Evolutionary conservation across 2,888 invertebrate genomes (phyloP), one percentile per base, ranked within the genome.

Genomic region (Tenodera sinensis): DNA sequence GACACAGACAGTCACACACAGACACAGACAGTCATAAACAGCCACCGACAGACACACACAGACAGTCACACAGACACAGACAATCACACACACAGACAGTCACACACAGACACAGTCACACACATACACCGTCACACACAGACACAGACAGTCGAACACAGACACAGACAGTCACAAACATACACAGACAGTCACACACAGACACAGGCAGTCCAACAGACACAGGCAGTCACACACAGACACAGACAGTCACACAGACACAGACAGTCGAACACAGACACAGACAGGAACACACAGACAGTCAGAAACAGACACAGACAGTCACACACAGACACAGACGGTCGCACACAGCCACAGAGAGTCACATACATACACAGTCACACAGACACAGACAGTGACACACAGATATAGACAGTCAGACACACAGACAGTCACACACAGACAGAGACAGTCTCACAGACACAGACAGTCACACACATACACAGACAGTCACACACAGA

Each of bases 241-340:
- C n/a, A n/a, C 89, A 85, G 34, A 71, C 82, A 20, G 82, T 20
- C 89, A 25, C 82, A 89, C 71, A 87, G 83, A 47, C 85, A n/a
- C 42, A 88, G 84, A 12, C n/a, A n/a, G n/a, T n/a, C n/a, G n/a
- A n/a, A n/a, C n/a, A n/a, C n/a, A n/a, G n/a, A n/a, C n/a, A n/a
- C n/a, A n/a, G n/a, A n/a, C n/a, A n/a, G n/a, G n/a, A n/a, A n/a
- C n/a, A n/a, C n/a, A n/a, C n/a, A n/a, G n/a, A n/a, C n/a, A n/a
- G n/a, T n/a, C n/a, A n/a, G n/a, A n/a, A n/a, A n/a, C n/a, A n/a
- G n/a, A n/a, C 28, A 28, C 30, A 25, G 12, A 86, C 42, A 20
- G 27, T n/a, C 27, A 30, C 28, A 86, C n/a, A 28, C 28, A 28
- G 28, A 82, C 82, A 82, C 82, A 82, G 25, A 82, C n/a, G n/a